Base-by-base conservation (phyloP, 2,113 vertebrate genomes). In the Prinia subflava region DNA sequence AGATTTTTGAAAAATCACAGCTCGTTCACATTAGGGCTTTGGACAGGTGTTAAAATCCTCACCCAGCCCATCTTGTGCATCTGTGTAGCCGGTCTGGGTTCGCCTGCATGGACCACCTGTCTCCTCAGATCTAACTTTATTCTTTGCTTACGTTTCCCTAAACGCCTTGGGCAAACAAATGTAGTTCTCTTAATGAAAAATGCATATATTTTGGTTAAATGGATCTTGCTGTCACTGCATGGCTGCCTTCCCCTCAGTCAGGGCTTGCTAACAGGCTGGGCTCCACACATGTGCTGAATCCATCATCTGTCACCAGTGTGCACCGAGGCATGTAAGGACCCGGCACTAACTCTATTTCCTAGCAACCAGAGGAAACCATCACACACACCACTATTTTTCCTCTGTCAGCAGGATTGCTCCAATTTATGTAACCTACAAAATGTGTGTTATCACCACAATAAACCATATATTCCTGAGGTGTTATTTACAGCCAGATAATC, bases 291-390 rank as follows among this genome's bases (percentile, higher is more conserved):
- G 89, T 81, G 93, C 94, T 5, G 85, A 94, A 95, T 90, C 96
- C 13, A 82, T 97, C 97, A 97, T 97, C 94, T 97, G 97, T 96
- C 71, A 70, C 33, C 13, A 80, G 94, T 76, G 96, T 90, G 95
- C 95, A 95, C 44, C 23, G 33, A 95, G 91, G 87, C 96, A 76
- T 95, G 91, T 25, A 96, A 97, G 95, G 95, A 94, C 94, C 95
- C 74, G 85, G 97, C 95, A 92, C 95, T 94, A 90, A 95, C 94
- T 98, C 95, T 95, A 98, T 97, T 98, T 98, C 97, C 97, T 97
- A 98, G 97, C 97, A 98, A 98, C 97, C 86, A 0, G 94, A 94
- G 83, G 92, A 96, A 97, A 96, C 90, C 94, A 95, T 94, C 83
- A 87, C 88, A 93, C 88, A 92, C 87, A 75, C 95, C 92, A 86